Evolutionary conservation across 2,888 invertebrate genomes (phyloP).

Genomic region (Xylocampa areola): DNA sequence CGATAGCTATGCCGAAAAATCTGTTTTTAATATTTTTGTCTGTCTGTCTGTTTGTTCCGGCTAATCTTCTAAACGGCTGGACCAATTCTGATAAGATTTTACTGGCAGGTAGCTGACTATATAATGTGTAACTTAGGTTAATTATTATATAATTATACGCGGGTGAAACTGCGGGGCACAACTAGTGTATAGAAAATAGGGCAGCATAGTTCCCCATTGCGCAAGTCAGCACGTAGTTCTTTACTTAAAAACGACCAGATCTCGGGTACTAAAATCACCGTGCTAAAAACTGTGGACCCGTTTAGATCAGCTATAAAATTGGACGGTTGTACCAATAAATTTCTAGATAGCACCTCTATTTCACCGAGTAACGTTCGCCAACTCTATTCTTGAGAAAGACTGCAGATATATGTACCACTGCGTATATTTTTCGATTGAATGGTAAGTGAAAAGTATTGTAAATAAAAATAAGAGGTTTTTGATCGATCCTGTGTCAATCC

Average conservation of each 20-base stretch:
- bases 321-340: constrained; percentile 48
- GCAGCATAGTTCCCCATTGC: neutral
- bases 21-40: no score
- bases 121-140: no score
- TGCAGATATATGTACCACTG: no score
- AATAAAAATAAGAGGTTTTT: constrained; percentile 2
- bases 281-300: constrained; percentile 35
- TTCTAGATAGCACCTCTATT: constrained; percentile 43
- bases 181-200: no score
- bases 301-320: constrained; percentile 56
- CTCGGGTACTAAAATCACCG: constrained; percentile 26
- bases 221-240: constrained; percentile 14
- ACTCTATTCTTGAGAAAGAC: constrained; percentile 1
- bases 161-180: no score
- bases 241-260: constrained; percentile 27
- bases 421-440: no score
- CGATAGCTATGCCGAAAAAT: no score
- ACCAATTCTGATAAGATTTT: no score
- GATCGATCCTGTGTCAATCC: constrained; percentile 11
- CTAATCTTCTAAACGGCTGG: no score
- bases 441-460: neutral
- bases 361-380: constrained; percentile 17
- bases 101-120: no score
- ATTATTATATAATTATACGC: no score
- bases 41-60: no score